Evolutionary conservation across 2,113 vertebrate genomes (phyloP), one percentile per base, ranked within the genome.

Genomic region (Microcebus jonahi): DNA sequence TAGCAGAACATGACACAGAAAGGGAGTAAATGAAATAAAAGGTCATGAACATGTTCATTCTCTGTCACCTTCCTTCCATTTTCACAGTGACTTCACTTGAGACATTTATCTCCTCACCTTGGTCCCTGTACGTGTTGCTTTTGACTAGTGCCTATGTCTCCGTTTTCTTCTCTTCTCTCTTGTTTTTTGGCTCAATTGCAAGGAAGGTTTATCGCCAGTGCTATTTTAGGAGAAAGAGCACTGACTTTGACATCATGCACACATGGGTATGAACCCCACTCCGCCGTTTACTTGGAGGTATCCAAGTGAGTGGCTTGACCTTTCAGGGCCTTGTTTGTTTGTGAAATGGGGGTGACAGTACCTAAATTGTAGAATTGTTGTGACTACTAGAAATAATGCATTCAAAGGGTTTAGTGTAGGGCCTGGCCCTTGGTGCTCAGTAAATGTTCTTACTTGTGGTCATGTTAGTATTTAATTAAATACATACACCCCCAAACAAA

Each of bases 391-490:
- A 93, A 95, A 55, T 59, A 76, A 59, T 50, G 3, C 50, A 36
- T 68, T 20, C 23, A 85, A 45, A 96, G 45, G 42, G 18, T 88
- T 94, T 95, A 55, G 75, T n/a, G 7, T 59, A 59, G 67, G 25
- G 14, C 61, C 59, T 70, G 1, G 29, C 8, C 59, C 53, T 96
- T 93, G 75, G 59, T 71, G 12, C 18, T 95, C 45, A 80, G 11
- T 83, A 95, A 88, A 18, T n/a, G n/a, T n/a, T n/a, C n/a, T n/a
- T n/a, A n/a, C n/a, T n/a, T n/a, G n/a, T n/a, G n/a, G n/a, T n/a
- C n/a, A n/a, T n/a, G n/a, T n/a, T n/a, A n/a, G n/a, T n/a, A n/a
- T 55, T 85, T 75, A 65, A 29, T 88, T 85, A 88, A 93, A 95
- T 7, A 83, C 48, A 91, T 9, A 86, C 8, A 75, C n/a, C 0